Evolutionary conservation across 2,888 invertebrate species (phyloP), one percentile per base, ranked within the genome.

Genomic region (Diogma glabrata): DNA sequence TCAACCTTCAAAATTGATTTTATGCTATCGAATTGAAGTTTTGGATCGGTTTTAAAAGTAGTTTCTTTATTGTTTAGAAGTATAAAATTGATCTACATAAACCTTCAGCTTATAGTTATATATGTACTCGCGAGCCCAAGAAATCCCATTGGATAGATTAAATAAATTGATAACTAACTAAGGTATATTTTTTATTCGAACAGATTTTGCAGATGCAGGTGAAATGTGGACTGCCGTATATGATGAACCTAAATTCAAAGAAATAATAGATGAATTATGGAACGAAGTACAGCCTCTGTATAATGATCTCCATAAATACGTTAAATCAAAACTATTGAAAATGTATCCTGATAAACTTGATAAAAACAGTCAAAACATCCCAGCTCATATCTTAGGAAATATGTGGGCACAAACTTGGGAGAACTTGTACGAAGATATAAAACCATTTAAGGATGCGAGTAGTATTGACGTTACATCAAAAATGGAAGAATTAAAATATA

Each of bases 121-220:
- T n/a, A n/a, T n/a, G n/a, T n/a, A n/a, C n/a, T n/a, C n/a, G n/a
- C n/a, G n/a, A n/a, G n/a, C n/a, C n/a, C n/a, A n/a, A n/a, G n/a
- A n/a, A n/a, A n/a, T n/a, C n/a, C n/a, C n/a, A n/a, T n/a, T n/a
- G n/a, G n/a, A n/a, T n/a, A n/a, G n/a, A n/a, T n/a, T n/a, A n/a
- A n/a, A n/a, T n/a, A n/a, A n/a, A n/a, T n/a, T n/a, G n/a, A n/a
- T n/a, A n/a, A n/a, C n/a, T n/a, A n/a, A n/a, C n/a, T n/a, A n/a
- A n/a, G n/a, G n/a, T n/a, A n/a, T n/a, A n/a, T n/a, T n/a, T n/a
- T n/a, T n/a, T n/a, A n/a, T n/a, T n/a, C n/a, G n/a, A n/a, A n/a
- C n/a, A 84, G 84, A 78, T 64, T 84, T 77, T 57, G 59, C 66
- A 74, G 76, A 26, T 76, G 50, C 77, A 77, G 20, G 79, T 2